These are phyloP conservation scores for Caenorhabditis remanei DNA, from an alignment of 1,140 invertebrate genomes.

Conservation along the genomic window DNA sequence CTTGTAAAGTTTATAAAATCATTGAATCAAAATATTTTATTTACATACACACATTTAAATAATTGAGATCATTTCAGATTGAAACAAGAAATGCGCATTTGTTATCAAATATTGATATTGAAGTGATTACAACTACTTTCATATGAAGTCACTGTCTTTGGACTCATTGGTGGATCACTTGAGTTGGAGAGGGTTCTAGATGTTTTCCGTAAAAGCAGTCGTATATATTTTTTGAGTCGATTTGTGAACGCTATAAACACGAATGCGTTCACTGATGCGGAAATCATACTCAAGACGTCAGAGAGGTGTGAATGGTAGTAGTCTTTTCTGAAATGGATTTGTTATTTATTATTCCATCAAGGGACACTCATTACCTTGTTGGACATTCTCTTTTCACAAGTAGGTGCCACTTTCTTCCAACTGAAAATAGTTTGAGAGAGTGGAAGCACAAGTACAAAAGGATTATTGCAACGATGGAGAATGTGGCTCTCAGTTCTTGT, in stretches of 20 bases:
- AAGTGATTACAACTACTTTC: constrained; percentile 60
- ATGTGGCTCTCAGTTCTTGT: constrained; percentile 74
- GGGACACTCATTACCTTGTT: constrained; percentile 66
- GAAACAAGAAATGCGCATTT: not conserved
- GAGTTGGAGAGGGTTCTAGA: constrained; percentile 75
- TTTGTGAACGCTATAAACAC: constrained; percentile 78
- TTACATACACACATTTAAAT: not conserved
- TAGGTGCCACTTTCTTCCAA: constrained; percentile 77
- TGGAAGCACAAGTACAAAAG: constrained; percentile 75
- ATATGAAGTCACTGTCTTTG: constrained; percentile 69
- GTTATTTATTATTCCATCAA: not conserved
- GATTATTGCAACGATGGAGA: constrained; percentile 76
- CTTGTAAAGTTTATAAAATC: not conserved
- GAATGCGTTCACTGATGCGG: constrained; percentile 77
- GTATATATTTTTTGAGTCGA: constrained; percentile 71
- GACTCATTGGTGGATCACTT: constrained; percentile 73
- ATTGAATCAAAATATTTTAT: not conserved
- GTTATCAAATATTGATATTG: constrained; percentile 32
- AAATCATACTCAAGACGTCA: constrained; percentile 75
- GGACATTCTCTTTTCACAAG: constrained; percentile 73
- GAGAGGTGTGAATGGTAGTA: constrained; percentile 76
- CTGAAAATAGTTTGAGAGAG: constrained; percentile 73
- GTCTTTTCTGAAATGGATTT: constrained; percentile 70
- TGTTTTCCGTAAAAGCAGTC: constrained; percentile 75
- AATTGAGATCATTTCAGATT: constrained; percentile 19